Base-by-base conservation (phyloP, 2,888 invertebrate species). In the Nymphalis polychloros region DNA sequence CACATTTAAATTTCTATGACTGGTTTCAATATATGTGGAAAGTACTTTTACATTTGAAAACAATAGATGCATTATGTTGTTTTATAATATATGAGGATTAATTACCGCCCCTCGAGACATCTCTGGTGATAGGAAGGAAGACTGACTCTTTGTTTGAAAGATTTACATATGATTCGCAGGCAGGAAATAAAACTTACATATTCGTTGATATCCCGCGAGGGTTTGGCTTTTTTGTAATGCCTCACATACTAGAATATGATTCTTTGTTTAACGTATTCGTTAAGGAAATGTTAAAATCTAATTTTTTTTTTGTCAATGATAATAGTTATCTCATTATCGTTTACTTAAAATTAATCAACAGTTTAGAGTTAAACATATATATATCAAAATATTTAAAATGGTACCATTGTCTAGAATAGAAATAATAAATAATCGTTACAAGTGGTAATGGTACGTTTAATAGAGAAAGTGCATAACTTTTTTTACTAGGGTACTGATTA, bases 161-260 rank as follows among this genome's bases (percentile, higher is more conserved):
- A 55, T 55, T 55, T 31, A 35, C 55, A 55, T 55, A 55, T 50
- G 50, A 50, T 55, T 55, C n/a, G 31, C 55, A 55, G 55, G 8
- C 55, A 55, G 55, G 55, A 55, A 55, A 55, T 55, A 31, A 31
- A 31, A 35, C 52, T 55, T 35, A 17, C 55, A 55, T 35, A 31
- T 55, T 31, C 8, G 55, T 6, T 55, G 31, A 31, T 35, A 55
- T 55, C 20, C 55, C 55, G n/a, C 10, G 20, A 31, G 31, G 8
- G 8, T 55, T 17, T 55, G 10, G 10, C 13, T 41, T 41, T 41
- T 4, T 13, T 41, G 13, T 4, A 10, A 13, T 13, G 41, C 13
- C 41, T 13, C 4, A 5, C 6, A 5, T 31, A 31, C 6, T 5
- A 31, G 27, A 31, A 6, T 31, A 31, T 41, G 13, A 4, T 41